Conservation (phyloP, 2,113 vertebrate genomes). For the Tursiops truncatus region DNA sequence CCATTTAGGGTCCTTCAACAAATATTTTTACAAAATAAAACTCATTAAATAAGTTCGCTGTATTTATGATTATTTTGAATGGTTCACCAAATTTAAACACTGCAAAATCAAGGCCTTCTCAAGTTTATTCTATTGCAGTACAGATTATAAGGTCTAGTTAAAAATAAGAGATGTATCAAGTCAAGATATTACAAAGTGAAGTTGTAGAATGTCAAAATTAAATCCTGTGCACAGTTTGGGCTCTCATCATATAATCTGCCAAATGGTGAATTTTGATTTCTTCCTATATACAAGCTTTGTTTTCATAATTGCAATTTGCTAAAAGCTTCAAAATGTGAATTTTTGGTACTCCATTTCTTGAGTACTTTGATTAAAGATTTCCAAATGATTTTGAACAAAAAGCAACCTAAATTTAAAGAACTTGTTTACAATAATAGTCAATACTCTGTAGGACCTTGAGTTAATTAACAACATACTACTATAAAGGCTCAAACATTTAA, state of each 20-base stretch:
- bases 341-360: not conserved
- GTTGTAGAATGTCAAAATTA: not conserved
- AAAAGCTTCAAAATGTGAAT: slow-evolving; percentile 16
- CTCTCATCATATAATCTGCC: not conserved
- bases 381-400: slow-evolving; percentile 51
- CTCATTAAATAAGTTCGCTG: not conserved
- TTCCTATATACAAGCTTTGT: not conserved
- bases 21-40: slow-evolving; percentile 4
- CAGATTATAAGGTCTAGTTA: not conserved
- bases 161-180: not conserved
- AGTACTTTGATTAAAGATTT: slow-evolving; percentile 37
- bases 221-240: not conserved
- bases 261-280: not conserved
- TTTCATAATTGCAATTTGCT: slow-evolving; percentile 31
- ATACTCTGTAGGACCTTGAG: not conserved
- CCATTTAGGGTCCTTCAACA: not conserved
- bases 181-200: not conserved
- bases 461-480: slow-evolving; percentile 44
- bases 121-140: slow-evolving; percentile 10
- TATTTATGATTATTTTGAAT: slow-evolving; percentile 3
- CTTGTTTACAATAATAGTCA: slow-evolving; percentile 1
- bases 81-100: not conserved
- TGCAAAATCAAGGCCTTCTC: not conserved
- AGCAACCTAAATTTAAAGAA: slow-evolving; percentile 17
- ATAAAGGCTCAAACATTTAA: slow-evolving; percentile 33